Evolutionary conservation across 2,797 vertebrate species (phyloP), one percentile per base, ranked within the genome.

Genomic region (Phylloscopus collybita): DNA sequence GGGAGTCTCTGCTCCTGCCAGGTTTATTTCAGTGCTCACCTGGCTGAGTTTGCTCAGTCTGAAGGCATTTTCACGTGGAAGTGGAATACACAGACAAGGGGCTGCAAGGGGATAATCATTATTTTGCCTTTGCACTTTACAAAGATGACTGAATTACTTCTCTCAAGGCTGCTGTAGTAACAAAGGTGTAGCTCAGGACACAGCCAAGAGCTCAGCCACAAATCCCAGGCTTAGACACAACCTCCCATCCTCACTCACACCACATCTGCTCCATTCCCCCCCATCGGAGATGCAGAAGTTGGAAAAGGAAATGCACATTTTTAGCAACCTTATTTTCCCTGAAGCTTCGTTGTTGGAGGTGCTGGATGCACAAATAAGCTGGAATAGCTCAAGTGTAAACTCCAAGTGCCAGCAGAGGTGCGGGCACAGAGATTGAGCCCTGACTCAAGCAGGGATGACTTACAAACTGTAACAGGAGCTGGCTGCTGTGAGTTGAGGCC

Each of bases 271-370:
- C 29, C 18, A 10, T 27, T 72, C 53, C 27, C 10, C 53, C 38
- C 12, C 30, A 25, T 1, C 3, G 29, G 47, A 42, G 3, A 5
- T 0, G 3, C 1, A 80, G 5, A 15, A 51, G 11, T 3, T 57
- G 57, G 34, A 36, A 82, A 62, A 45, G 18, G 16, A 92, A 30
- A 66, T 7, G 9, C 10, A 91, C 38, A 25, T 61, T 78, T 70
- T 75, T 11, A 78, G 15, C 45, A 42, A 16, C 4, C 0, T n/a
- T 44, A 6, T 50, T 56, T 62, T 38, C 62, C 74, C 47, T 12
- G 4, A 30, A 81, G 40, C 51, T 89, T 27, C 42, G 2, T 6
- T n/a, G 27, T 3, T 71, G 36, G 25, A 59, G 65, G 53, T 80
- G 45, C 15, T 51, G 50, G 61, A 20, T 3, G 7, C 47, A 70